These are phyloP conservation scores for Alaudala cheleensis DNA, from an alignment of 2,113 vertebrate species.

Conservation along the genomic window DNA sequence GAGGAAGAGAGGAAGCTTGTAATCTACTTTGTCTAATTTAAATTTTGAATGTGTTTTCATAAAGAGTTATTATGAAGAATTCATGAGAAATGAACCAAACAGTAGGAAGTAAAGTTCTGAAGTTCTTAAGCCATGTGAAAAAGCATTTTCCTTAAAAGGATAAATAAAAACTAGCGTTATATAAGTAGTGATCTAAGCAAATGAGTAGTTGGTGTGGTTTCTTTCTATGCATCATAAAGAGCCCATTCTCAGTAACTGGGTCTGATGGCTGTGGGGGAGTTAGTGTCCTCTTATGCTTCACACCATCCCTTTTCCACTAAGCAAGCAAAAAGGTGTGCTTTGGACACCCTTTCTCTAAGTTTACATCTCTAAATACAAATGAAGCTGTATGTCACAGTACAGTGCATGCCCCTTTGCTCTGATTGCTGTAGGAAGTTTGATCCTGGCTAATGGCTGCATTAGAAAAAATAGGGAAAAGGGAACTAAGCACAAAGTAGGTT, in stretches of 20 bases:
- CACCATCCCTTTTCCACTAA: background rate
- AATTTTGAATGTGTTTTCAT: background rate
- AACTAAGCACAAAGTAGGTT: fast-evolving
- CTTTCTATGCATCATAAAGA: background rate
- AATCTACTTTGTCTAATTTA: background rate
- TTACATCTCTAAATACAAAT: background rate
- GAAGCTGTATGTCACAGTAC: background rate
- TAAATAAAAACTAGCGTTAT: background rate
- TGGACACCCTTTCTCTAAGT: background rate
- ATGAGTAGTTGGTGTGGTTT: background rate
- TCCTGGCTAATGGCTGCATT: background rate
- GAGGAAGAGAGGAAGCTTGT: background rate
- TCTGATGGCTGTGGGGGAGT: background rate
- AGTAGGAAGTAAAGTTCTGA: background rate
- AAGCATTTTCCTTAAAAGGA: background rate
- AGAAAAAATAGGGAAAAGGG: background rate
- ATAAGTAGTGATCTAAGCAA: background rate
- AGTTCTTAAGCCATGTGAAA: background rate
- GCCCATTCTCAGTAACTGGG: background rate
- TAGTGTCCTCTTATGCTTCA: background rate
- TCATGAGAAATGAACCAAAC: background rate
- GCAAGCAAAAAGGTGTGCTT: background rate
- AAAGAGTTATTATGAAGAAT: background rate
- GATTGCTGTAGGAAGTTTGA: background rate
- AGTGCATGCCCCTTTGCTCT: background rate